Percentiles rank a stretch among this genome's conserved stretches.
Conservation (phyloP, 2,888 invertebrate species). For the Callinectes sapidus region DNA sequence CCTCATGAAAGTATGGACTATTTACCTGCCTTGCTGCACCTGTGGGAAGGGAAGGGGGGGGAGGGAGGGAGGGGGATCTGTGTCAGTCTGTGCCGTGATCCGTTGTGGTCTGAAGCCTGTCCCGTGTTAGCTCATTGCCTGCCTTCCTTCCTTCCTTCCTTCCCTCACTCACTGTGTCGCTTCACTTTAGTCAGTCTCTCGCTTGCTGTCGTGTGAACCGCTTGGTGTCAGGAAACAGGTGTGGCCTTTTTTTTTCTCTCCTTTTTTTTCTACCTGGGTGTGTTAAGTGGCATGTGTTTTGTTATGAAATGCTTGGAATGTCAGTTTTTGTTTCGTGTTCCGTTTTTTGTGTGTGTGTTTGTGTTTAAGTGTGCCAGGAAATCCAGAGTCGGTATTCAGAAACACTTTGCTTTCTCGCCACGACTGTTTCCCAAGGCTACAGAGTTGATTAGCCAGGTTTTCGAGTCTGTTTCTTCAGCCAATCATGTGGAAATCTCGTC, state of each 20-base stretch:
- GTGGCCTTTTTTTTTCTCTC: too few species aligned
- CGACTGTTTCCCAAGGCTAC: too few species aligned
- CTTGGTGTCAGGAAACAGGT: too few species aligned
- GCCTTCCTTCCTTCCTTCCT: not conserved
- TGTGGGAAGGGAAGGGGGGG: not conserved
- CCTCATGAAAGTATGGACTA: not conserved
- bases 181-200: not conserved
- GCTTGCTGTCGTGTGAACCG: not conserved
- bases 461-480: too few species aligned
- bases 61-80: not conserved
- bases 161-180: not conserved
- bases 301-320: not conserved
- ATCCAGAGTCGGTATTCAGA: too few species aligned
- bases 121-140: not conserved
- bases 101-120: not conserved
- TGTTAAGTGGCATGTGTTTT: not conserved
- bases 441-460: too few species aligned
- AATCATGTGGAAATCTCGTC: too few species aligned
- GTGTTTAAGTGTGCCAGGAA: too few species aligned
- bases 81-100: not conserved
- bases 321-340: too few species aligned
- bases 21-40: not conserved
- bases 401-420: too few species aligned
- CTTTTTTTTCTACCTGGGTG: too few species aligned
- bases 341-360: too few species aligned